Evolutionary conservation across 2,888 invertebrate genomes (phyloP), one percentile per base, ranked within the genome.

Genomic region (Lucinisca nassula): DNA sequence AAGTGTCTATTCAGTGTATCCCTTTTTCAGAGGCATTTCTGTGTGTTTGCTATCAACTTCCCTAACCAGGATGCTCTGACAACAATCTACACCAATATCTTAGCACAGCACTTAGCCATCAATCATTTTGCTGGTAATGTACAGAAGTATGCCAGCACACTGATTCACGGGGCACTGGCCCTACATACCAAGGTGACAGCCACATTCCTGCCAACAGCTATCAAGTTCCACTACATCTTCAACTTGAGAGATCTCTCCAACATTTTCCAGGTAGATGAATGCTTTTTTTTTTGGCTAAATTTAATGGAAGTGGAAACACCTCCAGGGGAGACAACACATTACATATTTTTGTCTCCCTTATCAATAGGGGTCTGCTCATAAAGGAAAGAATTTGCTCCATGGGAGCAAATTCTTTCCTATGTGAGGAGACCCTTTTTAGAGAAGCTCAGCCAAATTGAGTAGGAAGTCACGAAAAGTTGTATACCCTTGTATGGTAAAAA

Each of bases 201-300:
- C 96, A 97, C 98, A 35, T 99, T 99, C 96, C 97, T 99, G 85
- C 99, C 99, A 0, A 99, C 99, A 0, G 99, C 99, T 1, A 98
- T 98, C 79, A 99, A 99, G 96, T 99, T 99, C 94, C 99, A 99
- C 96, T 99, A 99, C 95, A 98, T 99, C 93, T 99, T 99, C 96
- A 99, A 99, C 97, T 97, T 99, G 85, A 97, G 99, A 84, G 99
- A 99, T 96, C 97, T 99, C 82, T 99, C 99, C 2, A 99, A 99
- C 96, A 98, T 99, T 81, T 99, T 99, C 96, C 98, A 98, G 97
- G 98, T 98, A 97, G 93, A 84, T 92, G n/a, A 8, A 40, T 14
- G n/a, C n/a, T n/a, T n/a, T n/a, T n/a, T n/a, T n/a, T n/a, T n/a
- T n/a, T n/a, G n/a, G n/a, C n/a, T 0, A n/a, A 45, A 24, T n/a